Conservation (phyloP, 2,888 invertebrate genomes). For the Cantharis lateralis region DNA sequence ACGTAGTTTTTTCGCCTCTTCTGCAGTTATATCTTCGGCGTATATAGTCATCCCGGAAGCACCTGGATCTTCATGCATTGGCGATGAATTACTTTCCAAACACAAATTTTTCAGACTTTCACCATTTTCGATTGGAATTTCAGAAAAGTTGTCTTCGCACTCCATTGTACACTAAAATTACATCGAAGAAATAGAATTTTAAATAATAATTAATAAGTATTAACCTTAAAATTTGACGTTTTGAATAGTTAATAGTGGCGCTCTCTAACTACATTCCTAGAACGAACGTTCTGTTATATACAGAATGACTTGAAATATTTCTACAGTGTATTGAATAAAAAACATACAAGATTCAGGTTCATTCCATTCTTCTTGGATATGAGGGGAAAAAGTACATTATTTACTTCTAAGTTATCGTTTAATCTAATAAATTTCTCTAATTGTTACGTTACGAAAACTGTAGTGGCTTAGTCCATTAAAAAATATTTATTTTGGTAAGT, state of each 20-base stretch:
- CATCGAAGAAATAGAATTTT: background rate
- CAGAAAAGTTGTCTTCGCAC: background rate
- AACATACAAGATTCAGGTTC: no score
- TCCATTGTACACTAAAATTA: background rate
- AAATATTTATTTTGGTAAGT: no score
- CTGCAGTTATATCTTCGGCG: conserved; percentile 48
- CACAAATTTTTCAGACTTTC: background rate
- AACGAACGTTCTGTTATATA: no score
- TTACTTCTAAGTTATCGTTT: no score
- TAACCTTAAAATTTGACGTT: background rate
- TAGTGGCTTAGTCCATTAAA: no score
- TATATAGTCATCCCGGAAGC: conserved; percentile 7
- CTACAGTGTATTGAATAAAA: no score
- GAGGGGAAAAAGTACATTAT: no score
- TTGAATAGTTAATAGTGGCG: background rate
- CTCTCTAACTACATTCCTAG: no score
- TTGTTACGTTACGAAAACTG: no score
- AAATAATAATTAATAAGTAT: background rate
- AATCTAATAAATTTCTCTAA: no score
- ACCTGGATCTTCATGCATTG: background rate
- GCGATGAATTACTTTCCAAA: background rate
- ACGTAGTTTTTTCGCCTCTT: conserved; percentile 58
- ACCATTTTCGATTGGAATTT: background rate
- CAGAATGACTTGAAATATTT: no score
- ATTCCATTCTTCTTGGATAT: no score